Evolutionary conservation across 2,888 invertebrate genomes (phyloP), one percentile per base, ranked within the genome.

Genomic region (Athripsodes cinereus): DNA sequence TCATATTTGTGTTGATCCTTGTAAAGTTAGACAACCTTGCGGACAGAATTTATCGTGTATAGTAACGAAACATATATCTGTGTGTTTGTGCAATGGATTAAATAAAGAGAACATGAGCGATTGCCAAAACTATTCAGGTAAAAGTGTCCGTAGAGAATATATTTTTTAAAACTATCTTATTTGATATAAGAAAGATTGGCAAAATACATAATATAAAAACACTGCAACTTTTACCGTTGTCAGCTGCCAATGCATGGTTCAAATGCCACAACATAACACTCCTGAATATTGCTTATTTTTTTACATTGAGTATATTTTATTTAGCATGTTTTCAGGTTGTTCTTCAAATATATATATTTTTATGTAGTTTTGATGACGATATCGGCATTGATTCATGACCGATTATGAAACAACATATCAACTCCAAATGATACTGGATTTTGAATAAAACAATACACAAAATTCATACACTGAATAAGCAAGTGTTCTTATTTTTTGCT

Each of bases 21-120:
- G 84, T 67, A 69, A 72, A 56, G 67, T 71, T 65, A 76, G 73
- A 64, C 69, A 70, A 64, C 75, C 75, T 61, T 78, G 76, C 68
- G 69, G 68, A 44, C 68, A 67, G 62, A 72, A 71, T 66, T 68
- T 74, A 61, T 66, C 69, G 63, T 83, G 83, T 71, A 72, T 72
- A 64, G 78, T 79, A 58, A 69, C 74, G 63, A 73, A 74, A 66
- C 81, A 81, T 70, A 74, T 74, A 67, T 74, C 80, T 65, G 73
- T 77, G 73, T 84, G 83, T 74, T 76, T 76, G 72, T 83, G 83
- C 71, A 69, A 70, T 68, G 65, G 73, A 48, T 51, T 54, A 57
- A 57, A 54, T 57, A 60, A 57, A 57, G 60, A 57, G 60, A 60
- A 60, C 60, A 60, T 56, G 60, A 60, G 60, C 60, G 60, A 60